phyloP scores from a whole-genome alignment of 2,797 vertebrate genomes.

The Vespertilio murinus region DNA sequence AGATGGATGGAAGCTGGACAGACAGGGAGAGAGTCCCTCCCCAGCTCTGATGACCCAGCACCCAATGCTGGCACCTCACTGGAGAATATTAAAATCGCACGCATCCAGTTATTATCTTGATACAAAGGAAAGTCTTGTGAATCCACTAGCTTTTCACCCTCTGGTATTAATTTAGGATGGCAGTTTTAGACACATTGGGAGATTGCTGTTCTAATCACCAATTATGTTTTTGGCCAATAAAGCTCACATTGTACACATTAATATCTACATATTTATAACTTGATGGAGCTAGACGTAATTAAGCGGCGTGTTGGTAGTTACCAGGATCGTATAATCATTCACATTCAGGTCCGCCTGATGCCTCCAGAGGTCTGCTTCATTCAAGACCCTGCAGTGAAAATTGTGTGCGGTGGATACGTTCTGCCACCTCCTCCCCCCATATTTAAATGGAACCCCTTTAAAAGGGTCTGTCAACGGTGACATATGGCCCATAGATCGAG shows the following conservation, averaged over 20 bases:
- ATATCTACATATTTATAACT: slow-evolving; percentile 72
- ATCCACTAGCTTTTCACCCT: not conserved
- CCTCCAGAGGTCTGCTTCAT: not conserved
- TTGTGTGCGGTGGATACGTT: not conserved
- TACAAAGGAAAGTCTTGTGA: not conserved
- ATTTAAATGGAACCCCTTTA: slow-evolving; percentile 12
- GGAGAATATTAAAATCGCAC: not conserved
- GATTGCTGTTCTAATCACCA: slow-evolving; percentile 67
- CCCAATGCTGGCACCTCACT: not conserved
- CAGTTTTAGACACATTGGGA: slow-evolving; percentile 57
- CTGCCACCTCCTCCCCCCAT: not conserved
- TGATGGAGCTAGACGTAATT: slow-evolving; percentile 58
- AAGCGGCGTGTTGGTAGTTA: slow-evolving; percentile 63
- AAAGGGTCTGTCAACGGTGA: not conserved
- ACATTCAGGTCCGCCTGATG: slow-evolving; percentile 36
- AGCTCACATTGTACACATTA: slow-evolving; percentile 67
- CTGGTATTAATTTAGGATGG: slow-evolving; percentile 40
- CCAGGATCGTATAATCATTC: slow-evolving; percentile 56
- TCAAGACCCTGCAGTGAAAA: not conserved
- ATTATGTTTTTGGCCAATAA: slow-evolving; percentile 70
- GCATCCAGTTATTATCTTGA: not conserved
- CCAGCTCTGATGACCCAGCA: not conserved
- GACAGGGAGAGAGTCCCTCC: not conserved
- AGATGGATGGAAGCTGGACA: not conserved
- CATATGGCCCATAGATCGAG: not conserved